A percentile compares a stretch with the other conserved stretches of the same genome.
phyloP scores from a whole-genome alignment of 2,888 invertebrate genomes.

The Ligdia adustata region DNA sequence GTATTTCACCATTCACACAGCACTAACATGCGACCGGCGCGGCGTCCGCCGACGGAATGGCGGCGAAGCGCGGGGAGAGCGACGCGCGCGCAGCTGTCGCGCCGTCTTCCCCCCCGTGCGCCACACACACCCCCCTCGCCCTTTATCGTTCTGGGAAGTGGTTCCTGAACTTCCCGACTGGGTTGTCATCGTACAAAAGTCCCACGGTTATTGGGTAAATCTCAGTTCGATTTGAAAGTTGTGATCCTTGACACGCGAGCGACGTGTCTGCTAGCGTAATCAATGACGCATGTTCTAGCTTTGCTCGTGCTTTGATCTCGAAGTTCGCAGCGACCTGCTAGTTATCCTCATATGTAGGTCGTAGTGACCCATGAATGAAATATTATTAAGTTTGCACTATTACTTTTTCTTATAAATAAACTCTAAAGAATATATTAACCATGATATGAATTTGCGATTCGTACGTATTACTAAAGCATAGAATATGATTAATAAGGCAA shows the following conservation, averaged over 20 bases:
- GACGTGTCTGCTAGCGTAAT: slow-evolving; percentile 48
- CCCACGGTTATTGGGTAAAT: slow-evolving; percentile 51
- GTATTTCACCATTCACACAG: slow-evolving; percentile 50
- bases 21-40: slow-evolving; percentile 49
- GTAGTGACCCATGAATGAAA: slow-evolving; percentile 10
- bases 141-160: slow-evolving; percentile 84
- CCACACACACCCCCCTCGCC: slow-evolving; percentile 56
- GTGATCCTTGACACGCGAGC: slow-evolving; percentile 71
- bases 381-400: no score
- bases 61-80: slow-evolving; percentile 62
- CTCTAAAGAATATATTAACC: background rate
- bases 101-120: slow-evolving; percentile 57
- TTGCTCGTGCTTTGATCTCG: slow-evolving; percentile 47
- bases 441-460: background rate
- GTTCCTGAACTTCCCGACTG: slow-evolving; percentile 82
- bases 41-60: slow-evolving; percentile 65
- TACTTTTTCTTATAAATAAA: background rate
- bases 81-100: slow-evolving; percentile 80
- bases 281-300: slow-evolving; percentile 61
- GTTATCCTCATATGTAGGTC: slow-evolving; percentile 12
- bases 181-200: slow-evolving; percentile 61
- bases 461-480: no score
- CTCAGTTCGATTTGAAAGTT: slow-evolving; percentile 57
- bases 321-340: slow-evolving; percentile 13
- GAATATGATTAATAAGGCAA: no score